Percentiles rank a stretch among this genome's conserved stretches.
Evolutionary conservation across 2,113 vertebrate species (phyloP).

Genomic region (Pogona vitticeps): DNA sequence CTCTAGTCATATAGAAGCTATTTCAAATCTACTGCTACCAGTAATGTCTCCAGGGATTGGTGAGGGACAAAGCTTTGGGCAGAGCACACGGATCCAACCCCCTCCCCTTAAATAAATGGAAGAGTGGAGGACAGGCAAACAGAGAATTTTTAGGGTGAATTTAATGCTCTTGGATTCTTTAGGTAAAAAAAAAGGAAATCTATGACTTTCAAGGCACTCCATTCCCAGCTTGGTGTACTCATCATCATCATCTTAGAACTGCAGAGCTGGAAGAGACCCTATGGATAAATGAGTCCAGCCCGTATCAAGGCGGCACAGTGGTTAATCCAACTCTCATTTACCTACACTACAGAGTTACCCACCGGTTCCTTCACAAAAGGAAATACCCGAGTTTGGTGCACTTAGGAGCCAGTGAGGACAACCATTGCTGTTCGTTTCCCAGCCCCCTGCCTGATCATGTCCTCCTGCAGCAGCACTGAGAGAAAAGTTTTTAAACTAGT

Average conservation of each 20-base stretch:
- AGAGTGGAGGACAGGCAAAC: background rate
- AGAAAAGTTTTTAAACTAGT: background rate
- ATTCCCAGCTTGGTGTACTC: background rate
- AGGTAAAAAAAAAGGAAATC: background rate
- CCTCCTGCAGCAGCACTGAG: background rate
- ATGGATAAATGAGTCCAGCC: too few species aligned
- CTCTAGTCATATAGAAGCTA: background rate
- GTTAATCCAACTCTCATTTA: too few species aligned
- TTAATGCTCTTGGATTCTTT: background rate
- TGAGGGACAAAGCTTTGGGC: background rate
- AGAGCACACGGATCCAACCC: background rate
- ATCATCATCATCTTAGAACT: too few species aligned
- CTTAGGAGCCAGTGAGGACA: background rate
- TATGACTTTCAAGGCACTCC: background rate
- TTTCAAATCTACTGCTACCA: background rate
- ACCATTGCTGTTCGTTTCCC: background rate
- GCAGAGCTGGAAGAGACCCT: too few species aligned
- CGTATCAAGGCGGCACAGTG: too few species aligned
- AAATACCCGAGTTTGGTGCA: background rate
- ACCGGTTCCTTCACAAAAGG: too few species aligned
- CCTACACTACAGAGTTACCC: too few species aligned
- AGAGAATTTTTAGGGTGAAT: background rate
- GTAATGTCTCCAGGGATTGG: background rate
- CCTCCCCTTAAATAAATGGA: background rate
- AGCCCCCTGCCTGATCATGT: background rate